phyloP scores from a whole-genome alignment of 2,797 vertebrate genomes.

The Sebastes jordani region DNA sequence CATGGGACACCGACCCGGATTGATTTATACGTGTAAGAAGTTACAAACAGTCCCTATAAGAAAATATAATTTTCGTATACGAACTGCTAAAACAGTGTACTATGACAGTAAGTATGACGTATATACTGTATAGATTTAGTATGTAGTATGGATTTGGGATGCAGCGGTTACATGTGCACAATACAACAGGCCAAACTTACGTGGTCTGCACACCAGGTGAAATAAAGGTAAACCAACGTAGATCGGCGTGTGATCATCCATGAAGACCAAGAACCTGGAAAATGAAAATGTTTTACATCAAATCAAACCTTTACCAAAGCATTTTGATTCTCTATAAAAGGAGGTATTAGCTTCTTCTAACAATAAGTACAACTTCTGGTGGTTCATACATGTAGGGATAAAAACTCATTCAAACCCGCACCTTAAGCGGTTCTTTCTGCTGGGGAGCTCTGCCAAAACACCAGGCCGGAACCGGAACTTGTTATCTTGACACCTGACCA shows the following conservation, averaged over 20 bases:
- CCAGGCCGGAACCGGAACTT: slow-evolving; percentile 87
- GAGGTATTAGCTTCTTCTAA: not conserved
- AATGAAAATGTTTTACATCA: not conserved
- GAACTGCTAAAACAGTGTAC: not conserved
- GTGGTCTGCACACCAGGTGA: slow-evolving; percentile 88
- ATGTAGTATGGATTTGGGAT: not conserved
- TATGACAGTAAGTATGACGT: not conserved
- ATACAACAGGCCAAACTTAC: slow-evolving; percentile 76
- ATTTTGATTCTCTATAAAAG: not conserved
- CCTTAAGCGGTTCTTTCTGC: slow-evolving; percentile 92
- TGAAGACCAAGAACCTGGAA: slow-evolving; percentile 92
- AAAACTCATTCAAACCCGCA: slow-evolving; percentile 46
- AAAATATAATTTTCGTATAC: no score
- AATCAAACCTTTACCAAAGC: not conserved
- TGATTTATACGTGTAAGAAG: no score
- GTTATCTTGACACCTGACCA: slow-evolving; percentile 87
- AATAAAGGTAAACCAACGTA: slow-evolving; percentile 90
- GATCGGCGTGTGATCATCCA: slow-evolving; percentile 87
- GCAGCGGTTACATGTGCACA: not conserved
- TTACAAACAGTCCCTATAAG: no score
- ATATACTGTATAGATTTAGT: not conserved
- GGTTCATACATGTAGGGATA: not conserved
- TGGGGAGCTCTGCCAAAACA: slow-evolving; percentile 90
- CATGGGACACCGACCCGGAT: no score
- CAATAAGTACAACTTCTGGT: not conserved